Evolutionary conservation across 2,113 vertebrate species (phyloP).

Genomic region (Heterotis niloticus): DNA sequence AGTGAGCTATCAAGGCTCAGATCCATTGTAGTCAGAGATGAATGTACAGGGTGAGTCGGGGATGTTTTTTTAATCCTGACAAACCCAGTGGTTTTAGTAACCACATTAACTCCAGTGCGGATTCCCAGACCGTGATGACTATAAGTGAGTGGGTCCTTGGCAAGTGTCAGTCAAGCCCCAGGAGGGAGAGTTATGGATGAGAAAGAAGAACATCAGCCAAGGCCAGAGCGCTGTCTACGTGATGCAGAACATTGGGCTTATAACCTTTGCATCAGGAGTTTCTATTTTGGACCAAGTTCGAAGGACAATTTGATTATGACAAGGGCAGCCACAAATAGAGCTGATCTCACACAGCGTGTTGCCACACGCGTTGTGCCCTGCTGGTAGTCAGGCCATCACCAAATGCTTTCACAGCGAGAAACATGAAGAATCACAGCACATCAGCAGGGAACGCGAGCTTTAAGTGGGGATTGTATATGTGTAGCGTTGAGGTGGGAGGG

Average conservation of each 20-base stretch:
- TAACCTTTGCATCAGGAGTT: neutral
- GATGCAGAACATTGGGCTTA: neutral
- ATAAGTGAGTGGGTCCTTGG: neutral
- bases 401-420: neutral
- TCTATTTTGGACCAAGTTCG: constrained; percentile 10
- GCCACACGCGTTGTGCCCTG: neutral
- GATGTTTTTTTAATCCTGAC: neutral
- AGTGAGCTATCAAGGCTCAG: constrained; percentile 9
- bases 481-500: too few species aligned
- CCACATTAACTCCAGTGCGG: neutral
- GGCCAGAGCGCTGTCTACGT: neutral
- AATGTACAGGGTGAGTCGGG: neutral
- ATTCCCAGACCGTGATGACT: neutral
- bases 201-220: neutral
- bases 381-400: neutral
- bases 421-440: neutral
- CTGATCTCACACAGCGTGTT: neutral
- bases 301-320: constrained; percentile 14
- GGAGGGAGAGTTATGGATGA: constrained; percentile 1
- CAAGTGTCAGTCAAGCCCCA: neutral
- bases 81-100: neutral
- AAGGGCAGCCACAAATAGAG: constrained; percentile 13
- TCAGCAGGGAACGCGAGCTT: neutral
- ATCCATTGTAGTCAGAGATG: neutral
- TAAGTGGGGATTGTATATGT: too few species aligned